Percentiles rank a stretch among this genome's conserved stretches.
phyloP scores from a whole-genome alignment of 2,888 invertebrate genomes.

The Pristionchus entomophagus region DNA sequence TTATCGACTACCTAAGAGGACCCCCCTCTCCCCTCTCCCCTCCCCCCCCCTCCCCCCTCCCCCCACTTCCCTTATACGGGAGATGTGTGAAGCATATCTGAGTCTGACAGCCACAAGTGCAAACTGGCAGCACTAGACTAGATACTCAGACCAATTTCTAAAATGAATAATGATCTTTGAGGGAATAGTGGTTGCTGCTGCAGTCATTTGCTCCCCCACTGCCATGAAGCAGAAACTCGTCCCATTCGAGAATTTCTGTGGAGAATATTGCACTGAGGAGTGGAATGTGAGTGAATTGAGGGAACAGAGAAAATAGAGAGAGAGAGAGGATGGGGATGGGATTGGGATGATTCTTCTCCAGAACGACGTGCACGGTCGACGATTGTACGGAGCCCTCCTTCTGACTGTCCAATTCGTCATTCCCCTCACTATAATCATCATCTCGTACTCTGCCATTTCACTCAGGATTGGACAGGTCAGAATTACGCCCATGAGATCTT shows the following conservation, averaged over 20 bases:
- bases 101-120: background rate
- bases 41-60: too few species aligned
- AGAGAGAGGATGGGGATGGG: too few species aligned
- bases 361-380: conserved; percentile 49
- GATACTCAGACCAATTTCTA: conserved; percentile 14
- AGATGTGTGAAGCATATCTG: background rate
- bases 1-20: too few species aligned
- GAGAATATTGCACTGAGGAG: conserved; percentile 68
- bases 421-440: conserved; percentile 71
- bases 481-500: background rate
- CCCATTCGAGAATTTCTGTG: conserved; percentile 68
- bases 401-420: conserved; percentile 72
- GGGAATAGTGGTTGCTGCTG: conserved; percentile 66
- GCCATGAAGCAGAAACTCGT: conserved; percentile 69
- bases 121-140: background rate
- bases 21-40: too few species aligned
- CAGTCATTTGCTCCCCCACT: conserved; percentile 65
- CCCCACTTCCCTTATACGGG: too few species aligned
- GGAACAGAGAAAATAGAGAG: too few species aligned
- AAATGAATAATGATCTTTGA: too few species aligned
- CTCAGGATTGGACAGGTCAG: conserved; percentile 69
- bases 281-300: conserved; percentile 52
- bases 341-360: background rate
- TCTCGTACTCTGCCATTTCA: conserved; percentile 74
- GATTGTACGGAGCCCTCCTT: conserved; percentile 69